Evolutionary conservation across 2,888 invertebrate species (phyloP).

Genomic region (Catocala nupta): DNA sequence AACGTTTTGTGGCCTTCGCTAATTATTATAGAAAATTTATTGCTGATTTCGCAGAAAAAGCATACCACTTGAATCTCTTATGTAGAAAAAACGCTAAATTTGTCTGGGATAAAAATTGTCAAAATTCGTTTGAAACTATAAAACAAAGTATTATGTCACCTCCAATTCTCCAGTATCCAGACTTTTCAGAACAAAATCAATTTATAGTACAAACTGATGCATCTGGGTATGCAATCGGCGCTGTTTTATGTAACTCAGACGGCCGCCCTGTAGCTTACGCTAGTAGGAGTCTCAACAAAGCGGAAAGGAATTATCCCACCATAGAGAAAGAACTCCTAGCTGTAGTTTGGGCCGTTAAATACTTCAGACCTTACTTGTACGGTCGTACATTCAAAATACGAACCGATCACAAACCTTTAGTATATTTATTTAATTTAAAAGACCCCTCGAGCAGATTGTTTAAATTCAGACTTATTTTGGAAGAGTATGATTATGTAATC

Average conservation of each 20-base stretch:
- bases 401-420: constrained; percentile 9
- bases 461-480: constrained; percentile 6
- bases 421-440: constrained; percentile 9
- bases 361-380: constrained; percentile 11
- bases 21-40: constrained; percentile 3
- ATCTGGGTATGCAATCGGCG: too few relatives aligned
- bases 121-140: not conserved
- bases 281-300: too few relatives aligned
- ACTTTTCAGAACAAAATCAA: too few relatives aligned
- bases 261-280: too few relatives aligned
- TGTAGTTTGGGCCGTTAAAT: constrained; percentile 4
- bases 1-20: constrained; percentile 5
- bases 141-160: not conserved
- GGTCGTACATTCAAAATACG: constrained; percentile 3
- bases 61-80: not conserved
- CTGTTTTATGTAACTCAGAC: too few relatives aligned
- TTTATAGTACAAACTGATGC: too few relatives aligned
- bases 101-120: not conserved
- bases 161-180: too few relatives aligned
- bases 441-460: constrained; percentile 8
- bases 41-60: not conserved
- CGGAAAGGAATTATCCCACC: too few relatives aligned
- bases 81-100: not conserved
- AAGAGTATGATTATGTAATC: constrained; percentile 9
- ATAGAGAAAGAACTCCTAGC: not conserved